These are phyloP conservation scores for Zoanthus sansibaricus DNA, from an alignment of 92 coral and sea anemone genomes.

Conservation along the genomic window DNA sequence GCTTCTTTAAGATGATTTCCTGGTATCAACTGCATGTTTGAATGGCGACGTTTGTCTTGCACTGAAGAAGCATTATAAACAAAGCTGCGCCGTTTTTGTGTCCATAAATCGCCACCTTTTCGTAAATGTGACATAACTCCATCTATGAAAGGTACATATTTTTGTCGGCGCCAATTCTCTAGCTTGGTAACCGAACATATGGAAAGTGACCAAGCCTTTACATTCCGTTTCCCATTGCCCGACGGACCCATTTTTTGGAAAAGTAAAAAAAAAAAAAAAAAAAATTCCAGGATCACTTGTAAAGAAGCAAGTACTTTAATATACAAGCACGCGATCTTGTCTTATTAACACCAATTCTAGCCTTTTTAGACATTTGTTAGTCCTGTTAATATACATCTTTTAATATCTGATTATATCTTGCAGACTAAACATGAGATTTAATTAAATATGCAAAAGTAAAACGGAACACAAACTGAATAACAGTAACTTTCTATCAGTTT, in stretches of 20 bases:
- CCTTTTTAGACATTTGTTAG: too few species aligned
- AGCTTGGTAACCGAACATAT: not conserved
- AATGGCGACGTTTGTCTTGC: conserved; percentile 10
- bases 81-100: conserved; percentile 75
- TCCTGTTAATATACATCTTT: too few species aligned
- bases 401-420: too few species aligned
- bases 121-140: conserved; percentile 59
- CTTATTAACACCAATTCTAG: too few species aligned
- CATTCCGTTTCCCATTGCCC: not conserved
- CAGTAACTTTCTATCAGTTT: too few species aligned
- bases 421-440: too few species aligned
- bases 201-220: not conserved
- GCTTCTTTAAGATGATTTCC: conserved; percentile 24
- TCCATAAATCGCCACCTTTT: conserved; percentile 48
- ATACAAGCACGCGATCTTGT: too few species aligned
- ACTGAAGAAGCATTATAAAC: conserved; percentile 69
- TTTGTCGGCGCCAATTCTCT: not conserved
- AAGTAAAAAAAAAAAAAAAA: too few species aligned
- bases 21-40: conserved; percentile 20
- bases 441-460: too few species aligned
- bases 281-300: too few species aligned
- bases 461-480: too few species aligned
- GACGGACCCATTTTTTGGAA: not conserved
- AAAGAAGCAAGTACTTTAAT: too few species aligned
- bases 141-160: not conserved